Conservation (phyloP, 2,888 invertebrate species). For the Helicoverpa assulta region DNA sequence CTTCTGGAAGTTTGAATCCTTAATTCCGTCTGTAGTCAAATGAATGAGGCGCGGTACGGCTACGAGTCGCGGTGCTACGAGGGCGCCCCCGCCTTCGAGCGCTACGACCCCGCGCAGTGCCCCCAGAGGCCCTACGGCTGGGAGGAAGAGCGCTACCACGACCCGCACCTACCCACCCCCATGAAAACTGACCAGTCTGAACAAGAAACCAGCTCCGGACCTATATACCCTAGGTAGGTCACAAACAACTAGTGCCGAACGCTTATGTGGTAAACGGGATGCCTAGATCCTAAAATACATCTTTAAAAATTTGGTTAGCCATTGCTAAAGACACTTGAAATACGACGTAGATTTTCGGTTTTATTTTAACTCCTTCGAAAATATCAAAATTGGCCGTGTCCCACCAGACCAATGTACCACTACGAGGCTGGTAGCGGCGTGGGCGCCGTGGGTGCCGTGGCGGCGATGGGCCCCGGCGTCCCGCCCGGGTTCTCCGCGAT, state of each 20-base stretch:
- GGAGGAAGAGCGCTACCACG: slow-evolving; percentile 91
- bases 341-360: slow-evolving; percentile 49
- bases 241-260: slow-evolving; percentile 43
- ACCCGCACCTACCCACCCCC: slow-evolving; percentile 90
- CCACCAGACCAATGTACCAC: slow-evolving; percentile 94
- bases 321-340: slow-evolving; percentile 42
- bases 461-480: slow-evolving; percentile 92
- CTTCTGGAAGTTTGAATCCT: slow-evolving; percentile 28
- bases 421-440: slow-evolving; percentile 91
- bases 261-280: slow-evolving; percentile 87
- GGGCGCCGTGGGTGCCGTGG: slow-evolving; percentile 91
- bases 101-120: slow-evolving; percentile 88
- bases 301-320: slow-evolving; percentile 38
- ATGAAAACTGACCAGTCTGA: slow-evolving; percentile 93
- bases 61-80: slow-evolving; percentile 89
- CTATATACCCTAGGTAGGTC: slow-evolving; percentile 93
- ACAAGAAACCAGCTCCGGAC: slow-evolving; percentile 92
- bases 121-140: slow-evolving; percentile 88
- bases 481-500: slow-evolving; percentile 95
- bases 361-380: slow-evolving; percentile 48
- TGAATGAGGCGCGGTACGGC: slow-evolving; percentile 91
- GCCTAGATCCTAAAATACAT: slow-evolving; percentile 57
- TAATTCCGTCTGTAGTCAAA: slow-evolving; percentile 80
- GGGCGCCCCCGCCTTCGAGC: slow-evolving; percentile 88
- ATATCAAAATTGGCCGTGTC: slow-evolving; percentile 68